A percentile compares a stretch with the other conserved stretches of the same genome.
phyloP scores from a whole-genome alignment of 2,797 vertebrate species.

The Glossophaga mutica region DNA sequence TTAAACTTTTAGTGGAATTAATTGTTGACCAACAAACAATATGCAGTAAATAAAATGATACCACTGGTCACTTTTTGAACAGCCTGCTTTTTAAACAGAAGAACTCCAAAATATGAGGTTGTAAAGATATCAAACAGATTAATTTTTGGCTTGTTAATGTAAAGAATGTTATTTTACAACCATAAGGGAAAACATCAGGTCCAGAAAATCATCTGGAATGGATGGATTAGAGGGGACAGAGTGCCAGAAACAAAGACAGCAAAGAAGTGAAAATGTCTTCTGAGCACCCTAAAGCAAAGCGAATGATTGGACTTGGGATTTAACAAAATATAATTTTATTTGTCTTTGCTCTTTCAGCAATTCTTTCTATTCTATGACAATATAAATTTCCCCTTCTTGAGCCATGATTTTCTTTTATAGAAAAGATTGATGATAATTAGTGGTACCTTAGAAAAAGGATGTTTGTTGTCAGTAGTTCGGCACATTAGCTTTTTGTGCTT shows the following conservation, averaged over 20 bases:
- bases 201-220: too few relatives aligned
- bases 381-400: background rate
- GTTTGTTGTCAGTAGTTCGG: background rate
- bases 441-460: background rate
- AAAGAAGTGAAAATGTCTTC: background rate
- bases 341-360: conserved; percentile 17
- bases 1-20: background rate
- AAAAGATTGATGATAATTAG: conserved; percentile 1
- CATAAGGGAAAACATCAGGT: conserved; percentile 30
- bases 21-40: background rate
- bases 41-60: background rate
- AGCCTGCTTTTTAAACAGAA: conserved; percentile 52
- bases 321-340: conserved; percentile 43
- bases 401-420: background rate
- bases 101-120: conserved; percentile 40
- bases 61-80: background rate
- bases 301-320: conserved; percentile 14
- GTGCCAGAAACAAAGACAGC: background rate
- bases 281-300: background rate
- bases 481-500: background rate
- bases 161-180: conserved; percentile 56
- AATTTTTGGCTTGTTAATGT: conserved; percentile 25
- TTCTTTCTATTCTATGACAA: background rate
- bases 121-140: conserved; percentile 59
- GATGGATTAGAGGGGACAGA: background rate